Evolutionary conservation across 1,140 invertebrate genomes (phyloP), one percentile per base, ranked within the genome.

Genomic region (Pararge aegeria): DNA sequence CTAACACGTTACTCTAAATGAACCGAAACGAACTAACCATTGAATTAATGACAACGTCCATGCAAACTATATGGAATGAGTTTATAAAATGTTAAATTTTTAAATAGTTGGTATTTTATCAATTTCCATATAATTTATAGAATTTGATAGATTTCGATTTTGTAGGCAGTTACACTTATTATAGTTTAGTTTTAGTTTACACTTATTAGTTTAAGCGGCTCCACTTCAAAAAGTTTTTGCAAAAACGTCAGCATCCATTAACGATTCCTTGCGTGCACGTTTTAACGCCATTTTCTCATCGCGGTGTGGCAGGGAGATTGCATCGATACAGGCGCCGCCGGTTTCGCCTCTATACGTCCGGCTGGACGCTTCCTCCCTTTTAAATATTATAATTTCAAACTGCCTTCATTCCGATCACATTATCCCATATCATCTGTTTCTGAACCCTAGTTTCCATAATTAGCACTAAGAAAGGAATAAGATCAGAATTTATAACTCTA

Each of bases 321-420:
- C 75, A 87, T 85, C 83, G 77, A 64, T 66, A 46, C 76, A 64
- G 81, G 78, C 83, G 80, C 83, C 80, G 71, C 60, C 70, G 68
- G 73, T 78, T 76, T 77, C 70, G 73, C 77, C 68, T 75, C 75
- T 71, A 49, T 68, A 74, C 77, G 75, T 83, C 83, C 78, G 81
- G 80, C 63, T 69, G 59, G 66, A 30, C 74, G 75, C 78, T 89
- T 85, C 82, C 82, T 88, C 76, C 73, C 75, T 83, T 74, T 78
- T 79, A 79, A 77, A 81, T 80, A 78, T 84, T 82, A 79, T 79
- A 72, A 78, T 81, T 83, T 84, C 64, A 75, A 73, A 66, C 62
- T 78, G 72, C 68, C 64, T 65, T 80, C 56, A 66, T 69, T 4
- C 24, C 24, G 2, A 24, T 24, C 24, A 24, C 24, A 55, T 74